Percentiles rank a stretch among this genome's conserved stretches.
phyloP scores from a whole-genome alignment of 2,888 invertebrate species.

The Andrena marginata region DNA sequence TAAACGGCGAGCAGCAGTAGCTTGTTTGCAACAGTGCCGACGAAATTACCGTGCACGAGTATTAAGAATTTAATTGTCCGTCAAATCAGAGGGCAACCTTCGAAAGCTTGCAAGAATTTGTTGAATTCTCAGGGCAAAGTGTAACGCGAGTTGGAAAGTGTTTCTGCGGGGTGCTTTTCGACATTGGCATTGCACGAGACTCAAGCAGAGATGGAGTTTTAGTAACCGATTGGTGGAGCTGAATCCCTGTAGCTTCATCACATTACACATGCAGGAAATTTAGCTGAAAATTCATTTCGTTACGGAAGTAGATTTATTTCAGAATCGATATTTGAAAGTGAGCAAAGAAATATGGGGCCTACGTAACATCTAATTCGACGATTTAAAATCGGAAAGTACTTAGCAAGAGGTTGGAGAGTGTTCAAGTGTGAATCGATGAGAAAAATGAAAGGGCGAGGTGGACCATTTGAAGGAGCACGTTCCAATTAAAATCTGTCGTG shows the following conservation, averaged over 20 bases:
- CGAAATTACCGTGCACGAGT: slow-evolving; percentile 18
- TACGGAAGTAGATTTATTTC: too few species aligned
- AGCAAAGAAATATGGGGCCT: too few species aligned
- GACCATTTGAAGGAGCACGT: not conserved
- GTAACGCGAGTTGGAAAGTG: not conserved
- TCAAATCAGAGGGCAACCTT: not conserved
- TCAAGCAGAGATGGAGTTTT: not conserved
- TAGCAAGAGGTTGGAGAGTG: not conserved
- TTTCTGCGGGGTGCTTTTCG: not conserved
- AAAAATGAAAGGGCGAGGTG: not conserved
- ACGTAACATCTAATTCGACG: not conserved
- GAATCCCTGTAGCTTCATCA: not conserved
- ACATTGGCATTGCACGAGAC: not conserved
- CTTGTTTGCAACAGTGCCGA: slow-evolving; percentile 19
- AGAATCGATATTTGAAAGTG: too few species aligned
- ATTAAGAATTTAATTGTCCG: slow-evolving; percentile 15
- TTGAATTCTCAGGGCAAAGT: not conserved
- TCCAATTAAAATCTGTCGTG: not conserved
- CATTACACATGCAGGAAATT: not conserved
- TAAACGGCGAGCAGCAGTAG: slow-evolving; percentile 5
- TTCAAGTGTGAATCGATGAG: not conserved
- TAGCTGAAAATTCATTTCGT: too few species aligned
- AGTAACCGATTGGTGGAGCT: not conserved
- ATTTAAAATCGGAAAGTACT: not conserved
- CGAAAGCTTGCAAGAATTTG: not conserved